Conservation (phyloP, 1,140 invertebrate species). For the Temnothorax nylanderi region DNA sequence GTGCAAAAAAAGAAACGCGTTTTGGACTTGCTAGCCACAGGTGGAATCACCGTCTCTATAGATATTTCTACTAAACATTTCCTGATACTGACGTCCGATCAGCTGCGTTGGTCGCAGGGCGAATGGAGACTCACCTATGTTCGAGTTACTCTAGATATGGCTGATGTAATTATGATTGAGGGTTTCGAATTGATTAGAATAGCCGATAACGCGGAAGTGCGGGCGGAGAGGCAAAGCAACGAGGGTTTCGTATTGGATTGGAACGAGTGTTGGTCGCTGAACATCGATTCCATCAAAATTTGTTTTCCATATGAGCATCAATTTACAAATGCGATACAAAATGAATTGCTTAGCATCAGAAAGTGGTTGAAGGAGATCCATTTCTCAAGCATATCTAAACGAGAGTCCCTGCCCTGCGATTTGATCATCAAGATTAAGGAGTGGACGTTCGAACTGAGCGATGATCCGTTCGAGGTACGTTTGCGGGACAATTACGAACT, state of each 20-base stretch:
- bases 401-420: conserved; percentile 91
- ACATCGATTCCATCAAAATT: conserved; percentile 90
- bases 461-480: conserved; percentile 99
- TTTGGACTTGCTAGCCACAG: conserved; percentile 81
- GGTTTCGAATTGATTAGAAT: conserved; percentile 88
- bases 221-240: conserved; percentile 89
- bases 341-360: conserved; percentile 95
- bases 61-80: conserved; percentile 83
- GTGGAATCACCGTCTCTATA: conserved; percentile 80
- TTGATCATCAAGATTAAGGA: conserved; percentile 95
- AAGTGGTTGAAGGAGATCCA: conserved; percentile 96
- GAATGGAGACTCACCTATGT: conserved; percentile 82
- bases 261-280: conserved; percentile 91
- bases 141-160: conserved; percentile 89
- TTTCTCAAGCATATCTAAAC: conserved; percentile 57
- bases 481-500: conserved; percentile 98
- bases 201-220: conserved; percentile 87
- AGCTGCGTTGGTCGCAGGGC: conserved; percentile 81
- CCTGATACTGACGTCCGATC: conserved; percentile 82
- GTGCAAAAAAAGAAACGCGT: conserved; percentile 65
- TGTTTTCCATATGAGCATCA: conserved; percentile 97
- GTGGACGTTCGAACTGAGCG: conserved; percentile 95
- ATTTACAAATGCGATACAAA: conserved; percentile 96
- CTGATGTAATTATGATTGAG: conserved; percentile 91
- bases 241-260: conserved; percentile 89